Evolutionary conservation across 2,888 invertebrate species (phyloP).

Genomic region (Ophion ventricosus): DNA sequence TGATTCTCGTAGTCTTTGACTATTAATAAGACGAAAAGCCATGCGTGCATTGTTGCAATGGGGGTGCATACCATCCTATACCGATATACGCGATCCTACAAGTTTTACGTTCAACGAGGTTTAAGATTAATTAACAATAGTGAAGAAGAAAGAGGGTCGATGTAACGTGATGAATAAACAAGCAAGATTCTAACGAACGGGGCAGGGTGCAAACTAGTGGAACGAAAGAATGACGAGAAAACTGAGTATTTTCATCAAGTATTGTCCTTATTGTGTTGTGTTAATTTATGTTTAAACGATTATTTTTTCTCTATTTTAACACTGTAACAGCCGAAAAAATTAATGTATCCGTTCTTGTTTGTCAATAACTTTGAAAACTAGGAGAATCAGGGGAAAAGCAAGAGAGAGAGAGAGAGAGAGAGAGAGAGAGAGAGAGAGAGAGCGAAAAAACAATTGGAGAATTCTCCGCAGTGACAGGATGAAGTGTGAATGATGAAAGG

Average conservation of each 20-base stretch:
- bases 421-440: background rate
- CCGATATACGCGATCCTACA: constrained; percentile 30
- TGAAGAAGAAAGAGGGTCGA: background rate
- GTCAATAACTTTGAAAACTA: constrained; percentile 12
- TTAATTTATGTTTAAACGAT: constrained; percentile 45
- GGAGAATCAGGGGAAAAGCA: background rate
- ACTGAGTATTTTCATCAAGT: constrained; percentile 58
- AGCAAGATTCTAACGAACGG: background rate
- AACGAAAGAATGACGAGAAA: constrained; percentile 12
- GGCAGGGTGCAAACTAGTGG: background rate
- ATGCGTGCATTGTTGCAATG: background rate
- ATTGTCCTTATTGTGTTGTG: constrained; percentile 50
- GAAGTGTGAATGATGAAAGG: constrained; percentile 23
- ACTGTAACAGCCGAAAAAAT: constrained; percentile 8
- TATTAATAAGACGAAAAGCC: background rate
- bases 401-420: background rate
- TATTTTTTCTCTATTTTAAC: constrained; percentile 25
- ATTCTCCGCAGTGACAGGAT: constrained; percentile 17
- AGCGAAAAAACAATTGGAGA: background rate
- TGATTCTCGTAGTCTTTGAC: background rate
- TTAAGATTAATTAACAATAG: background rate
- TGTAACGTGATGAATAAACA: background rate
- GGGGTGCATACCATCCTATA: background rate
- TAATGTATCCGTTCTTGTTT: constrained; percentile 47
- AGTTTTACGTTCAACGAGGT: constrained; percentile 26